phyloP scores from a whole-genome alignment of 2,797 vertebrate species.

The Microcaecilia unicolor region DNA sequence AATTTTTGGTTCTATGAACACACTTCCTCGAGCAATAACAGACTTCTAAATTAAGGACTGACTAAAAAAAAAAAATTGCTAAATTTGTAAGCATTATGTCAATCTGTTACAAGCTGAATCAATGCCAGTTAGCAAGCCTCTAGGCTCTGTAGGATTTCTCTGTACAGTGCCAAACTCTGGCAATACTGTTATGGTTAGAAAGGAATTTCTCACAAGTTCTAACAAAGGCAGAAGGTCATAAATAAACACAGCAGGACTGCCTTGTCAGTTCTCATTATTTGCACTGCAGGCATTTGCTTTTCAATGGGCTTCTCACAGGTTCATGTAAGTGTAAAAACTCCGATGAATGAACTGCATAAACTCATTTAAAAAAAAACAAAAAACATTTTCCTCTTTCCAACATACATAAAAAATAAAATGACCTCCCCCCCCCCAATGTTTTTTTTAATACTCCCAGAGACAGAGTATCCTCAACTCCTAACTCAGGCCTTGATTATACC shows the following conservation, averaged over 20 bases:
- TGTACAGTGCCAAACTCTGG: slow-evolving; percentile 51
- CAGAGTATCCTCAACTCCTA: neutral
- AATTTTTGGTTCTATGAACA: no score
- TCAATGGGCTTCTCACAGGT: slow-evolving; percentile 49
- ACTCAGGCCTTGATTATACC: no score
- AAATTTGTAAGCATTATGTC: slow-evolving; percentile 22
- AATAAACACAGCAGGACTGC: slow-evolving; percentile 66
- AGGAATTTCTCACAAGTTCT: slow-evolving; percentile 69
- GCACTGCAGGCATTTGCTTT: slow-evolving; percentile 55
- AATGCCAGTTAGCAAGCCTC: slow-evolving; percentile 45
- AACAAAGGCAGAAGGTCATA: slow-evolving; percentile 75
- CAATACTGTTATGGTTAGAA: slow-evolving; percentile 59
- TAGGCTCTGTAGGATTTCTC: slow-evolving; percentile 47
- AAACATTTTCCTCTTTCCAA: slow-evolving; percentile 31
- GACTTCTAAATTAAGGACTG: slow-evolving; percentile 23
- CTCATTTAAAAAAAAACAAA: slow-evolving; percentile 54
- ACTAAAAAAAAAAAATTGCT: slow-evolving; percentile 24
- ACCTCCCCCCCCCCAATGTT: no score
- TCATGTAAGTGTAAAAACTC: slow-evolving; percentile 56
- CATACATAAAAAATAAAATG: slow-evolving; percentile 1
- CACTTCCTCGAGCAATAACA: no score
- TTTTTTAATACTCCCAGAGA: rapidly evolving
- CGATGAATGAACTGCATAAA: slow-evolving; percentile 47
- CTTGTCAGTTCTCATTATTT: slow-evolving; percentile 72
- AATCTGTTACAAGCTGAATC: slow-evolving; percentile 46